Conservation (phyloP, 2,113 vertebrate species). For the Australoheros scitulus region DNA sequence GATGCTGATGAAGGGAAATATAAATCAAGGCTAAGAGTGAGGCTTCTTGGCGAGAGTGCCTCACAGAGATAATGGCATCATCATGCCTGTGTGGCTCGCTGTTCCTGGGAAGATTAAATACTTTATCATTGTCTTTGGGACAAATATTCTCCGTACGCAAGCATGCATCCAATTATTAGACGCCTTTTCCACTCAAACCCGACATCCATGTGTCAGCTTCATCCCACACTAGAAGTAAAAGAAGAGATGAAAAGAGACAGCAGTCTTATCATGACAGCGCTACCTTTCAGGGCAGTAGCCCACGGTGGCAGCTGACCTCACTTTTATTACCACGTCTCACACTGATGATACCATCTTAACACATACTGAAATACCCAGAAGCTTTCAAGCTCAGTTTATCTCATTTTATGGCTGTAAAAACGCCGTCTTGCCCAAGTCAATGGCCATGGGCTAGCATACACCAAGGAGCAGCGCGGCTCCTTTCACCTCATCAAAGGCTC, state of each 20-base stretch:
- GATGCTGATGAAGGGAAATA: conserved; percentile 72
- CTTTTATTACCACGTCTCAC: conserved; percentile 62
- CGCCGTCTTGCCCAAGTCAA: conserved; percentile 35
- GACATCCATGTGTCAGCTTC: conserved; percentile 36
- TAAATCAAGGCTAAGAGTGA: conserved; percentile 70
- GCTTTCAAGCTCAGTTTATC: conserved; percentile 61
- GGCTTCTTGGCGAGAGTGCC: conserved; percentile 54
- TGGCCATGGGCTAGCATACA: conserved; percentile 21
- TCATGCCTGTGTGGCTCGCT: conserved; percentile 65
- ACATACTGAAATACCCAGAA: conserved; percentile 43
- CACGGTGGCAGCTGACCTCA: conserved; percentile 60
- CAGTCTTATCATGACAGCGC: conserved; percentile 43
- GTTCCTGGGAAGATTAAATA: conserved; percentile 78
- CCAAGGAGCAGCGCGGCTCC: conserved; percentile 7
- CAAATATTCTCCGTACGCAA: conserved; percentile 45
- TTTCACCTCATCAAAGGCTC: conserved; percentile 32
- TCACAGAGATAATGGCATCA: conserved; percentile 73
- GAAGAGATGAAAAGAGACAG: conserved; percentile 38
- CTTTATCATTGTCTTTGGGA: conserved; percentile 79
- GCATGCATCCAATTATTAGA: conserved; percentile 58
- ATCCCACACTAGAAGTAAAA: conserved; percentile 26
- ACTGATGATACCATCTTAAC: conserved; percentile 67
- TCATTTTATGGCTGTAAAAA: conserved; percentile 58
- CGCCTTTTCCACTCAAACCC: conserved; percentile 32
- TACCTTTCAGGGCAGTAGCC: conserved; percentile 53